Evolutionary conservation across 2,113 vertebrate species (phyloP).

Genomic region (Otocyon megalotis): DNA sequence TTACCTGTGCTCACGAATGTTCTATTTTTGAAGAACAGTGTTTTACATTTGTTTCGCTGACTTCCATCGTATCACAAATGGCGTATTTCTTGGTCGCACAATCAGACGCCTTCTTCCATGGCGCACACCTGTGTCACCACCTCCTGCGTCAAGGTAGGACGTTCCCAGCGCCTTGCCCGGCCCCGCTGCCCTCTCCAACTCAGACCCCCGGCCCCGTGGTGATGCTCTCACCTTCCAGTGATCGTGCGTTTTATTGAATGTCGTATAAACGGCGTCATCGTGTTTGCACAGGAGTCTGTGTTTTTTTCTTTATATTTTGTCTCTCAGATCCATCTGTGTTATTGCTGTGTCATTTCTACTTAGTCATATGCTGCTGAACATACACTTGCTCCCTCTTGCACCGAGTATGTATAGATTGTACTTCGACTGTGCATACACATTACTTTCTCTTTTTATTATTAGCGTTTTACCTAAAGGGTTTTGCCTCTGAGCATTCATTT

Average conservation of each 20-base stretch:
- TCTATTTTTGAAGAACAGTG: not conserved
- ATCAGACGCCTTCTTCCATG: not conserved
- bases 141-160: not conserved
- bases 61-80: not conserved
- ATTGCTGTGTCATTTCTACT: not conserved
- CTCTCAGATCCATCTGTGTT: not conserved
- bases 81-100: not conserved
- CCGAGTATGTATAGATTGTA: not conserved
- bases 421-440: not conserved
- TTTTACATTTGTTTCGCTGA: not conserved
- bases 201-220: not conserved
- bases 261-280: not conserved
- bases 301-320: not conserved
- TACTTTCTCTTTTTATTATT: not conserved
- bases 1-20: not conserved
- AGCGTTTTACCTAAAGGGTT: not conserved
- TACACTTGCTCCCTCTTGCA: not conserved
- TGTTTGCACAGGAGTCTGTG: not conserved
- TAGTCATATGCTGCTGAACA: too few species aligned
- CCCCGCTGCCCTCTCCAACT: fast-evolving
- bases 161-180: not conserved
- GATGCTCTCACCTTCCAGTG: not conserved
- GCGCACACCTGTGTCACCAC: not conserved
- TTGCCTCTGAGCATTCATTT: conserved; percentile 1
- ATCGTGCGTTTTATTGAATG: not conserved